phyloP scores from a whole-genome alignment of 2,888 invertebrate genomes.

The Catonia carolina region DNA sequence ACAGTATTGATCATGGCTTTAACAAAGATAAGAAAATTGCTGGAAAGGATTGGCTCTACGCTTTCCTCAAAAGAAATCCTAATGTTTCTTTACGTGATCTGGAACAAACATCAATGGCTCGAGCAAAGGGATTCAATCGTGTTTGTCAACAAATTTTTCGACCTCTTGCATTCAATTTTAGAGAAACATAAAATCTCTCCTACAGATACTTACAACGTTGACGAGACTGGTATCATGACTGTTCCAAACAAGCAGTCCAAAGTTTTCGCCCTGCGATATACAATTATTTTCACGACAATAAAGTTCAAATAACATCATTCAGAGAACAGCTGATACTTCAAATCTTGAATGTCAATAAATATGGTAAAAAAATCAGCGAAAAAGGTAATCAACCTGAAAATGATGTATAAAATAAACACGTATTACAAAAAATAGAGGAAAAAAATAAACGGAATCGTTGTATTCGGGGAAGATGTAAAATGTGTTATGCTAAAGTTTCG shows the following conservation, averaged over 20 bases:
- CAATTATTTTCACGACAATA: too few relatives aligned
- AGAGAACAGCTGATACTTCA: too few relatives aligned
- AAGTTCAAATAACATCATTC: too few relatives aligned
- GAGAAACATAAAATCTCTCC: conserved; percentile 26
- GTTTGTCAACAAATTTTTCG: conserved; percentile 8
- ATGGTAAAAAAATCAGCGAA: too few relatives aligned
- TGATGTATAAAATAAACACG: too few relatives aligned
- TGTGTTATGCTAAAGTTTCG: too few relatives aligned
- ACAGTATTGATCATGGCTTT: conserved; percentile 35
- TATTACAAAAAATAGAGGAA: too few relatives aligned
- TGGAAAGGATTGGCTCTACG: conserved; percentile 18
- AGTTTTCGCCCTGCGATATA: too few relatives aligned
- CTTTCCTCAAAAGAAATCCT: conserved; percentile 15
- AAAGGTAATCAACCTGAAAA: too few relatives aligned
- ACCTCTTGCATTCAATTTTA: conserved; percentile 7
- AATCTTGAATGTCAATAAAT: too few relatives aligned
- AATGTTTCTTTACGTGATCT: conserved; percentile 8
- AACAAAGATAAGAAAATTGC: conserved; percentile 28
- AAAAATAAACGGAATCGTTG: too few relatives aligned
- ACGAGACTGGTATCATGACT: conserved; percentile 34
- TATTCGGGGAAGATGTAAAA: too few relatives aligned
- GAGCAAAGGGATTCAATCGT: conserved; percentile 20
- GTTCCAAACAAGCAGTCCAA: conserved; percentile 30
- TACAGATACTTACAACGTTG: conserved; percentile 32
- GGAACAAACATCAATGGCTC: conserved; percentile 20